Base-by-base conservation (phyloP, 1,140 invertebrate genomes). In the Vanessa atalanta region DNA sequence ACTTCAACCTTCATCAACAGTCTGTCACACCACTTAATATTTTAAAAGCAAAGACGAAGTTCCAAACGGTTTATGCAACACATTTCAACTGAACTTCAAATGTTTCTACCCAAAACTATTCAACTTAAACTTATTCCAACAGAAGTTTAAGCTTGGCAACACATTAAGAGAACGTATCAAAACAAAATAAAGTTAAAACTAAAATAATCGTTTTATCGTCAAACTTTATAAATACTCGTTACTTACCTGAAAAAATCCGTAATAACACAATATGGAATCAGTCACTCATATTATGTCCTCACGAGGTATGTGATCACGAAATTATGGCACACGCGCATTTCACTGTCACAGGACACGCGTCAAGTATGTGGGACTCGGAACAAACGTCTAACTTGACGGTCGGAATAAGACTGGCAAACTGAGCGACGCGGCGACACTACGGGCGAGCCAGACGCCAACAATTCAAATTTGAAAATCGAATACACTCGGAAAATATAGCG, bases 61-160 rank as follows among this genome's bases (percentile, higher is more conserved):
- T 69, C 43, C 16, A 69, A 60, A 51, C 66, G 31, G 66, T 69
- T 60, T 69, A 55, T 69, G 53, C 51, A 69, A 69, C 66, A 69
- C 47, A 69, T 69, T 69, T 69, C 66, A 43, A 47, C 51, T 57
- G 14, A 60, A 69, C 51, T 69, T 60, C 43, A 55, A 69, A 69
- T 57, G 37, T 69, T 69, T 57, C 57, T 47, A 53, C 51, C 53
- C 14, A 55, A 69, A 71, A 61, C 47, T 63, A 16, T 70, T 37
- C 13, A 51, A 66, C 57, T 61, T 23, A 51, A 51, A 66, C 65
- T 51, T 66, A 66, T 20, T 57, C 20, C 53, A n/a, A 15, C 23
- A 26, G 14, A 66, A 51, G 14, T 51, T 66, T 13, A 66, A 48
- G n/a, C 57, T 61, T 61, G 4, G 26, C 31, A 37, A 61, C 23